These are phyloP conservation scores for Thereva unica DNA, from an alignment of 2,888 invertebrate species.

Conservation along the genomic window DNA sequence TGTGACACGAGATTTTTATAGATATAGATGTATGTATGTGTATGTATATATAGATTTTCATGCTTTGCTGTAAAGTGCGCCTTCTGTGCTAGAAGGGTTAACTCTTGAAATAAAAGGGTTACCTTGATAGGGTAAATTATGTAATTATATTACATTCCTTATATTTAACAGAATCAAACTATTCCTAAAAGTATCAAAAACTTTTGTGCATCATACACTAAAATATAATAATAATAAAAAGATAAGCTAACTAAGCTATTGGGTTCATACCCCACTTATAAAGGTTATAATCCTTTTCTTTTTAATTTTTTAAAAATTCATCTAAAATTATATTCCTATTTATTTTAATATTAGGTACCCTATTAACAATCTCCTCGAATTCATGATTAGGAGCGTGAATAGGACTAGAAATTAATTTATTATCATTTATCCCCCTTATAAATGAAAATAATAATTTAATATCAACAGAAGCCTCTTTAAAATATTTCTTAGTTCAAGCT, in stretches of 20 bases:
- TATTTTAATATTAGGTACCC: conserved; percentile 58
- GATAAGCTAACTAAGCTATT: conserved; percentile 63
- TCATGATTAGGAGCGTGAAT: conserved; percentile 63
- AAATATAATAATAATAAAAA: conserved; percentile 59
- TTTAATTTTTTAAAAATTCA: conserved; percentile 60
- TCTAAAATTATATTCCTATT: conserved; percentile 62
- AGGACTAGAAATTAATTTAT: conserved; percentile 67
- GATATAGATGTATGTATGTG: too few relatives aligned
- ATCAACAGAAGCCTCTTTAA: conserved; percentile 63
- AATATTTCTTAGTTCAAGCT: conserved; percentile 66
- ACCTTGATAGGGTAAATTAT: conserved; percentile 67
- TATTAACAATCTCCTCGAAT: conserved; percentile 61
- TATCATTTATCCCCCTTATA: conserved; percentile 66
- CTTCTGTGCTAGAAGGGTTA: too few relatives aligned
- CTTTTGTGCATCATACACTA: conserved; percentile 67
- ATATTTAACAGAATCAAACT: conserved; percentile 67
- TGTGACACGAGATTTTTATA: too few relatives aligned
- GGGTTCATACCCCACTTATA: conserved; percentile 60
- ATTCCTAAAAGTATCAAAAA: conserved; percentile 66
- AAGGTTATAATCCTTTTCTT: conserved; percentile 60
- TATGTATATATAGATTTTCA: too few relatives aligned
- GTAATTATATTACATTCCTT: conserved; percentile 50
- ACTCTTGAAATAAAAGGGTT: conserved; percentile 65
- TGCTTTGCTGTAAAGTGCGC: too few relatives aligned
- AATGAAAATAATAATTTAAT: conserved; percentile 60